Conservation (phyloP, 2,888 invertebrate species). For the Palloptera scutellata region DNA sequence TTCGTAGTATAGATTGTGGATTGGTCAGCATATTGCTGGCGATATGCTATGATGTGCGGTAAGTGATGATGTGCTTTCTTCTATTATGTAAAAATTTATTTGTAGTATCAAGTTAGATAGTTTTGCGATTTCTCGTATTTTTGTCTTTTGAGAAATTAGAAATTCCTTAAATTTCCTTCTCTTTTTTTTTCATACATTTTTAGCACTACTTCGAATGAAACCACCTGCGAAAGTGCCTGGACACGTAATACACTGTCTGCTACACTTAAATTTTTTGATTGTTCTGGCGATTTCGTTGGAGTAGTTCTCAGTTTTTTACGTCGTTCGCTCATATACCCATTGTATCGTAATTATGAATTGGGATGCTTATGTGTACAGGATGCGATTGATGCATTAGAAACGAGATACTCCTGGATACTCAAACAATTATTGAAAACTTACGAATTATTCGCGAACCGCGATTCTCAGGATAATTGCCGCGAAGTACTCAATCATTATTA, state of each 20-base stretch:
- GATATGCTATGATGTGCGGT: slow-evolving; percentile 62
- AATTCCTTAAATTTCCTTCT: background rate
- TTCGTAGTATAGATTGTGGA: slow-evolving; percentile 52
- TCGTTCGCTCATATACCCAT: slow-evolving; percentile 57
- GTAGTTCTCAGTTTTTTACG: slow-evolving; percentile 58
- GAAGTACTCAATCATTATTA: slow-evolving; percentile 54
- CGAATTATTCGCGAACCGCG: slow-evolving; percentile 44
- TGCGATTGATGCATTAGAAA: slow-evolving; percentile 55
- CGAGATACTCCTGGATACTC: slow-evolving; percentile 53
- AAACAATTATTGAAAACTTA: slow-evolving; percentile 57
- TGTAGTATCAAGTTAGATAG: too few species aligned
- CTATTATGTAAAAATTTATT: background rate
- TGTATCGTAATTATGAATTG: slow-evolving; percentile 60
- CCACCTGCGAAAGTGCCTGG: slow-evolving; percentile 61
- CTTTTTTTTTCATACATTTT: background rate
- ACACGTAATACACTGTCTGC: slow-evolving; percentile 58
- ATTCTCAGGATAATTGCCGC: slow-evolving; percentile 46
- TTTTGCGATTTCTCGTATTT: too few species aligned
- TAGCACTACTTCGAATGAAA: slow-evolving; percentile 56
- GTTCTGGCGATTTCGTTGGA: slow-evolving; percentile 51
- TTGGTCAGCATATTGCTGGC: slow-evolving; percentile 59
- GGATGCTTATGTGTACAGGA: slow-evolving; percentile 55
- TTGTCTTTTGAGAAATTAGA: too few species aligned
- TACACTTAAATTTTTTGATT: slow-evolving; percentile 57
- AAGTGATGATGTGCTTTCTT: slow-evolving; percentile 8